Evolutionary conservation across 2,113 vertebrate species (phyloP).

Genomic region (Peromyscus maniculatus): DNA sequence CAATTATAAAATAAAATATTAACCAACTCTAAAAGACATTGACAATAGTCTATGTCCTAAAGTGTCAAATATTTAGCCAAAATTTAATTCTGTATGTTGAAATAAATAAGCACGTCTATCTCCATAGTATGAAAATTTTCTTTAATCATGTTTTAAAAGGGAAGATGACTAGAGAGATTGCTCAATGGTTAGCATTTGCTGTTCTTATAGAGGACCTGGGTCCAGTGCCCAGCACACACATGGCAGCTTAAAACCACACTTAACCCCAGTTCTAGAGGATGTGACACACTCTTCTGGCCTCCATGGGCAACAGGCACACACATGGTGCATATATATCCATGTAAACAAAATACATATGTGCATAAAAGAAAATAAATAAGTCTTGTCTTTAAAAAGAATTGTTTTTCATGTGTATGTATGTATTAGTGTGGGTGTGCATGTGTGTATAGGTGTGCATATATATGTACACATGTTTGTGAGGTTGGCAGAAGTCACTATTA

Average conservation of each 20-base stretch:
- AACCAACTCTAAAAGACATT: neutral
- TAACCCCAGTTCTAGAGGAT: neutral
- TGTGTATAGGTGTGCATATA: neutral
- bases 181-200: neutral
- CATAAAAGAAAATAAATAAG: neutral
- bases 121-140: neutral
- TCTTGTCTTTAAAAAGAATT: too few relatives aligned
- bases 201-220: neutral
- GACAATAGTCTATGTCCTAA: neutral
- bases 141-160: neutral
- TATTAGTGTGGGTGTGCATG: neutral
- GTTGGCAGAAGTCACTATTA: neutral
- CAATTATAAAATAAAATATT: neutral
- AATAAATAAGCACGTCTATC: neutral
- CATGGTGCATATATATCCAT: neutral
- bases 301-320: neutral
- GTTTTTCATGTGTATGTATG: too few relatives aligned
- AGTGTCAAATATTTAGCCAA: neutral
- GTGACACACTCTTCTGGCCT: neutral
- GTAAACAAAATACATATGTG: neutral
- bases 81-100: neutral
- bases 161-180: neutral
- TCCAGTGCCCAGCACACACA: neutral
- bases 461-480: neutral
- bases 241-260: neutral